Percentiles rank a stretch among this genome's conserved stretches.
Evolutionary conservation across 2,113 vertebrate genomes (phyloP).

Genomic region (Ptyas mucosa): DNA sequence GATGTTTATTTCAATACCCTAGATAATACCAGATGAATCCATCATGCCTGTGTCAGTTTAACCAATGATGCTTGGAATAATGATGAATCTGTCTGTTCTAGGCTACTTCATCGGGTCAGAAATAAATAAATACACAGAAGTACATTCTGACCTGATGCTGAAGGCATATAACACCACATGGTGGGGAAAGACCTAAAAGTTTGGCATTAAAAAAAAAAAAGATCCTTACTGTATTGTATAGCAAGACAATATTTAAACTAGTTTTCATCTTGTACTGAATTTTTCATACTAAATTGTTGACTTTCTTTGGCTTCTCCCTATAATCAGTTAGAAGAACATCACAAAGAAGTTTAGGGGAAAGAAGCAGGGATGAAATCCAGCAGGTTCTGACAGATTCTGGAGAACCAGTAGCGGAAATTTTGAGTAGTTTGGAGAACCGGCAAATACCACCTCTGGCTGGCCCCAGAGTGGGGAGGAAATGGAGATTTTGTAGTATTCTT

Average conservation of each 20-base stretch:
- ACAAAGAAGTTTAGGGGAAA: not conserved
- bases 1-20: slow-evolving; percentile 18
- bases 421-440: too few relatives aligned
- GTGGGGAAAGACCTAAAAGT: slow-evolving; percentile 1
- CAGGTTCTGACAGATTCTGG: too few relatives aligned
- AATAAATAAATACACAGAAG: slow-evolving; percentile 3
- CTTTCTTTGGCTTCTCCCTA: not conserved
- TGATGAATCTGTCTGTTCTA: slow-evolving; percentile 14
- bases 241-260: not conserved
- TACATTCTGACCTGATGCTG: slow-evolving; percentile 30
- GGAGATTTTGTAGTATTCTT: too few relatives aligned
- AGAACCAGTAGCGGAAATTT: too few relatives aligned
- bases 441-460: too few relatives aligned
- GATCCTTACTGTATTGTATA: not conserved
- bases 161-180: not conserved
- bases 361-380: too few relatives aligned
- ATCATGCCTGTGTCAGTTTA: slow-evolving; percentile 29
- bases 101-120: slow-evolving; percentile 8
- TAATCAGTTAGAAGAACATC: not conserved
- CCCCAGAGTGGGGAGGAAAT: too few relatives aligned
- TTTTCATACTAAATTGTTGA: not conserved
- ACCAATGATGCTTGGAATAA: not conserved
- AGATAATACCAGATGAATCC: slow-evolving; percentile 11
- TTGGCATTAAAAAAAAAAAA: not conserved
- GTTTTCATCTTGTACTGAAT: not conserved